These are phyloP conservation scores for Hirtodrosophila duncani DNA, from an alignment of 2,888 invertebrate genomes.

Conservation along the genomic window DNA sequence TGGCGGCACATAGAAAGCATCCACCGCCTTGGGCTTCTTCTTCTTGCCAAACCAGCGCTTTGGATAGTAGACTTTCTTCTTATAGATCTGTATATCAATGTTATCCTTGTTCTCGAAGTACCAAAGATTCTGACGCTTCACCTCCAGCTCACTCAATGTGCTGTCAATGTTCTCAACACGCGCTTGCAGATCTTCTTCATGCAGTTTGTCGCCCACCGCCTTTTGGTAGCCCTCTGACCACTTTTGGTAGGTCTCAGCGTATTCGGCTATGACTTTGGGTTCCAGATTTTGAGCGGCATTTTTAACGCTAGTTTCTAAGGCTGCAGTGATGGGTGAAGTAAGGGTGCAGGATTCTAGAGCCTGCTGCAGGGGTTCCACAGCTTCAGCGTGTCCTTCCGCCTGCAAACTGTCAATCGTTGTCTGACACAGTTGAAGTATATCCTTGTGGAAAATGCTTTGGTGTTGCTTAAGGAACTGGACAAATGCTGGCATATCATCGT, in stretches of 20 bases:
- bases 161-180: slow-evolving; percentile 81
- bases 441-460: slow-evolving; percentile 17
- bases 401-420: slow-evolving; percentile 13
- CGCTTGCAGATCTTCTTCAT: slow-evolving; percentile 79
- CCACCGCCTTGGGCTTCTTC: slow-evolving; percentile 79
- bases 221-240: no score
- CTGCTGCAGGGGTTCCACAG: slow-evolving; percentile 64
- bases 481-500: slow-evolving; percentile 82
- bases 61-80: slow-evolving; percentile 79
- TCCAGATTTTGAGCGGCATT: slow-evolving; percentile 73
- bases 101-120: slow-evolving; percentile 90
- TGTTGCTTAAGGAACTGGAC: slow-evolving; percentile 11
- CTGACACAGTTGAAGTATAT: slow-evolving; percentile 16
- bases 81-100: slow-evolving; percentile 85
- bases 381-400: slow-evolving; percentile 10
- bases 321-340: slow-evolving; percentile 50
- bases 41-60: slow-evolving; percentile 79
- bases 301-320: slow-evolving; percentile 74
- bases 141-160: slow-evolving; percentile 78
- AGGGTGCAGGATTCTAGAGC: slow-evolving; percentile 42
- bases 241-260: slow-evolving; percentile 48
- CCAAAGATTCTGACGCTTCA: slow-evolving; percentile 84
- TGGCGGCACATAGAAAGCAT: slow-evolving; percentile 86
- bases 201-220: no score
- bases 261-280: slow-evolving; percentile 61